A percentile compares a stretch with the other conserved stretches of the same genome.
These are phyloP conservation scores for Pyrrhia umbra DNA, from an alignment of 2,888 invertebrate species.

Conservation along the genomic window DNA sequence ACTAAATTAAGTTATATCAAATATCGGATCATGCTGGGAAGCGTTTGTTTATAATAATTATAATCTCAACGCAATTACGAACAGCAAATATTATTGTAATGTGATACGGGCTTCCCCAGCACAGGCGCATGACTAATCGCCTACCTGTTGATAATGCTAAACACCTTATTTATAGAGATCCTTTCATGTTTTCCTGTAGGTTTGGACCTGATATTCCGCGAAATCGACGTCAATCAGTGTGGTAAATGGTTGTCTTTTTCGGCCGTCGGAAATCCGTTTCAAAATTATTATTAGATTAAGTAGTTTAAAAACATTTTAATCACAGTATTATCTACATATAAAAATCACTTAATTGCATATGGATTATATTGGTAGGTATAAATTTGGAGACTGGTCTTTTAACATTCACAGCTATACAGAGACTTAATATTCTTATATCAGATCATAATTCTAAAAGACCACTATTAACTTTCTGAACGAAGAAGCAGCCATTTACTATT, in stretches of 20 bases:
- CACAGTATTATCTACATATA: too few relatives aligned
- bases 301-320: too few relatives aligned
- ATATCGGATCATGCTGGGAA: slow-evolving; percentile 18
- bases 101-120: slow-evolving; percentile 60
- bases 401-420: background rate
- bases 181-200: slow-evolving; percentile 45
- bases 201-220: slow-evolving; percentile 16
- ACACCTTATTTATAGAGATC: slow-evolving; percentile 41
- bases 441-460: background rate
- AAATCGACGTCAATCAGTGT: slow-evolving; percentile 12
- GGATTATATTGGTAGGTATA: too few relatives aligned
- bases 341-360: too few relatives aligned
- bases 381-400: too few relatives aligned
- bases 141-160: slow-evolving; percentile 40
- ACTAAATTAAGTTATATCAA: slow-evolving; percentile 7
- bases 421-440: background rate
- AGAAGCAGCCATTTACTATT: background rate
- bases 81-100: slow-evolving; percentile 50
- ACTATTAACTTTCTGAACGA: background rate
- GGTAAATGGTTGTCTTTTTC: background rate
- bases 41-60: slow-evolving; percentile 38
- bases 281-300: too few relatives aligned
- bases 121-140: slow-evolving; percentile 45
- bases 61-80: slow-evolving; percentile 36
- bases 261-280: too few relatives aligned